A percentile compares a stretch with the other conserved stretches of the same genome.
Conservation (phyloP, 1,140 invertebrate species). For the Teleopsis dalmanni region DNA sequence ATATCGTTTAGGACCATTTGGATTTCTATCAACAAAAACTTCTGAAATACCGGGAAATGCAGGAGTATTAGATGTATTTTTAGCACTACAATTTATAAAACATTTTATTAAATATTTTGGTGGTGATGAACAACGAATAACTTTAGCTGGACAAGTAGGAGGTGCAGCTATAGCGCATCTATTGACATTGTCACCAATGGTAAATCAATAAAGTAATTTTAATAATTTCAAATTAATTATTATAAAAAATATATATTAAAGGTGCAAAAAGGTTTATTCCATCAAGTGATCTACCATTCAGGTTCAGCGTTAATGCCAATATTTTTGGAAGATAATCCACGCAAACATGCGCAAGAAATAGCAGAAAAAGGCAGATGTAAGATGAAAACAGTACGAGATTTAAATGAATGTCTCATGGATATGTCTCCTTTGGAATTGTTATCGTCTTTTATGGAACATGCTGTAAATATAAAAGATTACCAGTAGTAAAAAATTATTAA, state of each 20-base stretch:
- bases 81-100: constrained; percentile 56
- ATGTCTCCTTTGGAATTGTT: constrained; percentile 30
- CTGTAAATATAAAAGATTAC: constrained; percentile 17
- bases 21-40: constrained; percentile 49
- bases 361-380: constrained; percentile 29
- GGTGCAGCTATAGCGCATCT: constrained; percentile 48
- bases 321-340: constrained; percentile 36
- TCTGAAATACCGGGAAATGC: constrained; percentile 59
- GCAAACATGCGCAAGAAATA: constrained; percentile 35
- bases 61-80: constrained; percentile 57
- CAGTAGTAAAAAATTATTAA: not conserved
- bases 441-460: constrained; percentile 38
- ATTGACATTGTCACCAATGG: constrained; percentile 44
- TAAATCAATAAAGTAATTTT: not conserved
- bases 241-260: not conserved
- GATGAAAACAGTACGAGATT: constrained; percentile 34
- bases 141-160: constrained; percentile 54
- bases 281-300: constrained; percentile 39
- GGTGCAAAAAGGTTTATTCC: constrained; percentile 32
- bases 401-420: constrained; percentile 36
- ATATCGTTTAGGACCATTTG: constrained; percentile 61
- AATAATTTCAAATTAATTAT: not conserved
- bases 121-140: constrained; percentile 55
- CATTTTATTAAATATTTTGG: constrained; percentile 59
- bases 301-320: constrained; percentile 41